phyloP scores from a whole-genome alignment of 2,797 vertebrate genomes.

The Sebastes kiyomatsui region DNA sequence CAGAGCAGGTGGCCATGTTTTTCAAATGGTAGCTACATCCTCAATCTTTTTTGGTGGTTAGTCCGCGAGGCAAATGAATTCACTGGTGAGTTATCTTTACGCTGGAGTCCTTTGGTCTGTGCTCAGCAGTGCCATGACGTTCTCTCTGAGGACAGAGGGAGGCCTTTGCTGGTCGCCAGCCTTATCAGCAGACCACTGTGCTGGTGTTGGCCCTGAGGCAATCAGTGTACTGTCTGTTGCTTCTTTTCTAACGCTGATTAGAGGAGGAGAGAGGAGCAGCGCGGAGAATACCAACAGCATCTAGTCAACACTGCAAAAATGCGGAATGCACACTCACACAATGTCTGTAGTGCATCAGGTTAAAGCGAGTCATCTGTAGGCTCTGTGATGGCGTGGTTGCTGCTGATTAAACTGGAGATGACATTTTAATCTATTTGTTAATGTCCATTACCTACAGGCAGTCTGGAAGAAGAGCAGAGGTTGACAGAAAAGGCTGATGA shows the following conservation, averaged over 20 bases:
- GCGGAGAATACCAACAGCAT: conserved; percentile 56
- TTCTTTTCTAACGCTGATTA: conserved; percentile 61
- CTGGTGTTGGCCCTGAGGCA: conserved; percentile 62
- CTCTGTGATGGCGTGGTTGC: neutral
- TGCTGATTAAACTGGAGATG: conserved; percentile 5
- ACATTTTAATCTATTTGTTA: neutral
- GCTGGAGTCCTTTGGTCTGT: conserved; percentile 30
- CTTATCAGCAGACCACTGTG: conserved; percentile 67
- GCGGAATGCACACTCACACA: neutral
- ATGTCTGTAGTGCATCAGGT: neutral
- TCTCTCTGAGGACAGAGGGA: conserved; percentile 46
- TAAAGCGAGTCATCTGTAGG: neutral
- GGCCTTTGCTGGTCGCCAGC: conserved; percentile 49
- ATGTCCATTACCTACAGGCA: neutral
- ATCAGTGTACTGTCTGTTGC: conserved; percentile 62
- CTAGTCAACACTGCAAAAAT: conserved; percentile 6
- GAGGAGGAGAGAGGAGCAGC: conserved; percentile 40
- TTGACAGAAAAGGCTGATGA: neutral
- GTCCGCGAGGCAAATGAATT: conserved; percentile 20
- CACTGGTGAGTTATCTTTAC: conserved; percentile 29
- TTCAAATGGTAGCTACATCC: neutral
- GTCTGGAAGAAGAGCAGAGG: neutral
- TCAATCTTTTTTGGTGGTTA: neutral
- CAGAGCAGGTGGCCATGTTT: neutral
- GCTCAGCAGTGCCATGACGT: conserved; percentile 13